Conservation (phyloP, 2,797 vertebrate species). For the Coreius guichenoti region DNA sequence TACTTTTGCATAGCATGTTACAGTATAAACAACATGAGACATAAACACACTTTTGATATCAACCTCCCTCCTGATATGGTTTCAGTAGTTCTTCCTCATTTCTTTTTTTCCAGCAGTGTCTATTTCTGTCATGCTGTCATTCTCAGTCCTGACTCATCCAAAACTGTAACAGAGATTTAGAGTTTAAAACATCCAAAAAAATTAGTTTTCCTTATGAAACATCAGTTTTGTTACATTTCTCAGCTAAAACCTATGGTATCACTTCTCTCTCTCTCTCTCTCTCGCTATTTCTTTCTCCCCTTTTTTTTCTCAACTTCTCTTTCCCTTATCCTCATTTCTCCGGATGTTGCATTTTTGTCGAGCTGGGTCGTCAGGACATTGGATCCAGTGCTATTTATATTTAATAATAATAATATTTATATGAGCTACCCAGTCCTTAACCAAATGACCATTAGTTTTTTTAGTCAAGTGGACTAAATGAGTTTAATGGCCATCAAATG, state of each 20-base stretch:
- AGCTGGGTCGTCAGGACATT: not conserved
- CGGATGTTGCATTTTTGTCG: not conserved
- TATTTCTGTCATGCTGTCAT: constrained; percentile 16
- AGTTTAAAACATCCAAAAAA: no score
- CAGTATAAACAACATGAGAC: not conserved
- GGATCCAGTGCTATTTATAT: not conserved
- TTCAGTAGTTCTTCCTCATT: constrained; percentile 11
- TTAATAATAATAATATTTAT: not conserved
- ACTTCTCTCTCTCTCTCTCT: not conserved
- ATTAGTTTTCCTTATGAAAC: constrained; percentile 29
- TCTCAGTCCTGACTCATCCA: constrained; percentile 20
- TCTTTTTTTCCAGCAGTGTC: not conserved
- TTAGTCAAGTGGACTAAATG: not conserved
- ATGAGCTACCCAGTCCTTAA: not conserved
- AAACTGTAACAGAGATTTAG: not conserved
- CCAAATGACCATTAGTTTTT: not conserved
- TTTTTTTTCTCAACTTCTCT: not conserved
- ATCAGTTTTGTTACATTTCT: constrained; percentile 27
- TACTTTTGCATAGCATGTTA: not conserved
- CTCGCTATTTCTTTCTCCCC: not conserved
- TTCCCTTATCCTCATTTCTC: not conserved
- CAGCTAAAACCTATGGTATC: constrained; percentile 5
- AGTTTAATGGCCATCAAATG: not conserved
- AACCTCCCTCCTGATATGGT: not conserved
- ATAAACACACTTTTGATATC: not conserved